Base-by-base conservation (phyloP, 2,888 invertebrate species). In the Ferdinandea cuprea region DNA sequence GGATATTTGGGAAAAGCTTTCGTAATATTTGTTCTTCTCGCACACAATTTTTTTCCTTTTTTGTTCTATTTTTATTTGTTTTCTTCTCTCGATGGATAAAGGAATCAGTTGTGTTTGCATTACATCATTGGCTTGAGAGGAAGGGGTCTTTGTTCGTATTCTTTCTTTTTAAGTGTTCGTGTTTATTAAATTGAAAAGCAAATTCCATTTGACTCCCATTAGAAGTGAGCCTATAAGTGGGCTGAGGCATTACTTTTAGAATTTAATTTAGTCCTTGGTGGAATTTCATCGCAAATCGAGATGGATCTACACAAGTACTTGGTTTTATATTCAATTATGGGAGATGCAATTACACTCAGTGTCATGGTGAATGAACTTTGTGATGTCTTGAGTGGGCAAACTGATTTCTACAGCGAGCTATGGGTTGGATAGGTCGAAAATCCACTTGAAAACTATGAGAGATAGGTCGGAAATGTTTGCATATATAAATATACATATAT, bases 141-240 rank as follows among this genome's bases (percentile, higher is more conserved):
- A 17, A 50, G 9, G 28, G 13, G 28, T 28, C 35, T 42, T 50
- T 32, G 66, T 68, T 50, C 50, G 40, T 40, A 9, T 11, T 30
- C 8, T 19, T 44, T 15, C 13, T 37, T 37, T 32, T 69, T 50
- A 72, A 77, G 77, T 78, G 78, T 68, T 83, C 56, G 59, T 78
- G 72, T 78, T 83, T 83, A 78, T 83, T 73, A 83, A 83, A 83
- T 83, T 77, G 81, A 71, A 79, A 44, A 71, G 77, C 54, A 77
- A 72, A 72, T 72, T 81, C 71, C 76, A 76, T 77, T 81, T 81
- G 71, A 77, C 65, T 81, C 77, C 71, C 77, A 81, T 81, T 81
- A 77, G 72, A 81, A 77, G 25, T 72, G 77, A 81, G 59, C 77
- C 59, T 59, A 66, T 77, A 77, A 81, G 81, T 81, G 77, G 44